Percentiles rank a stretch among this genome's conserved stretches.
These are phyloP conservation scores for Idris sp. DNA, from an alignment of 1,140 invertebrate genomes.

Conservation along the genomic window DNA sequence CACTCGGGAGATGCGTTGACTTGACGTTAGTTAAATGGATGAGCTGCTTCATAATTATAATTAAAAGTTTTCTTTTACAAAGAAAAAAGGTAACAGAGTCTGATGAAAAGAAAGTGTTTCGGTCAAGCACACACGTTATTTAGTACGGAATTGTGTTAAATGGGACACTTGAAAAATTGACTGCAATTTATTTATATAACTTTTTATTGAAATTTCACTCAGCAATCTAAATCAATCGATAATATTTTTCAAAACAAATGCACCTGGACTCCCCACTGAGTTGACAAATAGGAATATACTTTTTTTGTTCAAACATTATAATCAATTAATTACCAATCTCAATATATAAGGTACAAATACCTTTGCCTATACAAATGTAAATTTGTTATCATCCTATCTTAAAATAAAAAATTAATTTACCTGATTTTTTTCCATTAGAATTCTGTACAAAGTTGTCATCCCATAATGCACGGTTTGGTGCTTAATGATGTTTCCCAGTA, in stretches of 20 bases:
- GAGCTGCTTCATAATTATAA: constrained; percentile 13
- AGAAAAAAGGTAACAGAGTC: not conserved
- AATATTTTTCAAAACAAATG: constrained; percentile 3
- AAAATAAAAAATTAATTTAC: too few relatives aligned
- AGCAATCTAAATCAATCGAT: constrained; percentile 10
- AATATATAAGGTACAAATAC: constrained; percentile 9
- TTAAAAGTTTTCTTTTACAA: constrained; percentile 2
- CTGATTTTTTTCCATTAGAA: constrained; percentile 85
- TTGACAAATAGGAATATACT: too few relatives aligned
- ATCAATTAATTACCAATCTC: too few relatives aligned
- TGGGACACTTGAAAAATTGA: constrained; percentile 11
- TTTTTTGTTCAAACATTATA: too few relatives aligned
- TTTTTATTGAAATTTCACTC: constrained; percentile 21
- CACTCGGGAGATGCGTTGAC: not conserved
- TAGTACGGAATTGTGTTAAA: constrained; percentile 3
- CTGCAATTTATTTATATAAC: constrained; percentile 5
- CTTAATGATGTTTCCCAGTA: constrained; percentile 88
- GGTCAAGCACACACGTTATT: not conserved
- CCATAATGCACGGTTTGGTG: constrained; percentile 93
- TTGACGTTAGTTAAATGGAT: constrained; percentile 7
- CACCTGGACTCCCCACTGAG: constrained; percentile 2
- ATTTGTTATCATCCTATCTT: too few relatives aligned
- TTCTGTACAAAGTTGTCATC: constrained; percentile 93
- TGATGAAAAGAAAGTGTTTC: constrained; percentile 11
- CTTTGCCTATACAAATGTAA: not conserved